These are phyloP conservation scores for Ciconia stormi DNA, from an alignment of 2,113 vertebrate species.

Conservation along the genomic window DNA sequence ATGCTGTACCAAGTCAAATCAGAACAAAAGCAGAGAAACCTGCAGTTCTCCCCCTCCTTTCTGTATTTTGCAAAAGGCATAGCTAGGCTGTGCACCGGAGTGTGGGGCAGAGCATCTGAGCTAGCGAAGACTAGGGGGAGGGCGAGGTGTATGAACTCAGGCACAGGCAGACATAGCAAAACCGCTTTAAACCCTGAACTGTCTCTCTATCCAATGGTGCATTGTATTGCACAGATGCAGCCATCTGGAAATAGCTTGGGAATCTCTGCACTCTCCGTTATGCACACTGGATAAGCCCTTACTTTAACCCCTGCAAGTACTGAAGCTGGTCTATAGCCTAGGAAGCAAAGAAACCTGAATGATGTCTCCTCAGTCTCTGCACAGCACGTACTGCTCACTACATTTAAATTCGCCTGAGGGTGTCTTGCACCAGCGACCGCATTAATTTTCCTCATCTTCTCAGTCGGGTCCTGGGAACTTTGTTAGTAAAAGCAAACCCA, in stretches of 20 bases:
- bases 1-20: neutral
- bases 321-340: neutral
- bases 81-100: neutral
- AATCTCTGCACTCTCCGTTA: neutral
- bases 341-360: neutral
- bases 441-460: neutral
- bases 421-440: neutral
- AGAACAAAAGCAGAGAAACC: neutral
- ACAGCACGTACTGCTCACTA: neutral
- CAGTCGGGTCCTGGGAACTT: rapidly evolving
- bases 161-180: neutral
- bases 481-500: neutral
- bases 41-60: neutral
- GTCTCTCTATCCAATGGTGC: neutral
- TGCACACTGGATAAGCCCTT: neutral
- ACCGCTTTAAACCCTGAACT: neutral
- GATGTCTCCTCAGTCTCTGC: neutral
- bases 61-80: neutral
- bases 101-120: neutral
- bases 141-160: neutral
- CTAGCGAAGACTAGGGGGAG: neutral
- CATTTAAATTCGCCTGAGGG: neutral
- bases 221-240: neutral
- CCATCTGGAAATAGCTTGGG: neutral
- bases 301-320: neutral